A percentile compares a stretch with the other conserved stretches of the same genome.
phyloP scores from a whole-genome alignment of 2,888 invertebrate species.

The Chymomyza procnemis region DNA sequence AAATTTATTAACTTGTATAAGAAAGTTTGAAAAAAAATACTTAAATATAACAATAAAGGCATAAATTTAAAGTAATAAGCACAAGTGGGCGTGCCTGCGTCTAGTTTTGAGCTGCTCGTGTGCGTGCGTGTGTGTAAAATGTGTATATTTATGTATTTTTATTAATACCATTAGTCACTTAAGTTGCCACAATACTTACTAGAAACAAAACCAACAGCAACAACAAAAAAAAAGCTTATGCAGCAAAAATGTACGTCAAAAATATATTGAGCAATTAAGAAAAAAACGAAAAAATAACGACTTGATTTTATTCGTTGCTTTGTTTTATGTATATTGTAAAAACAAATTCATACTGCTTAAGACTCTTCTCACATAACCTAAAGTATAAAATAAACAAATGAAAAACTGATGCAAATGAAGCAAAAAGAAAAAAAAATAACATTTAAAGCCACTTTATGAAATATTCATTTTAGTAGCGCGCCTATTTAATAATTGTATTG shows the following conservation, averaged over 20 bases:
- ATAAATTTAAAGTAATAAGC: slow-evolving; percentile 13
- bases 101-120: slow-evolving; percentile 30
- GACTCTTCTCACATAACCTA: slow-evolving; percentile 61
- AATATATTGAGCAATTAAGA: background rate
- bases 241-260: slow-evolving; percentile 17
- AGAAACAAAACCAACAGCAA: slow-evolving; percentile 31
- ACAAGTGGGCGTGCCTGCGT: slow-evolving; percentile 11
- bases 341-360: slow-evolving; percentile 43
- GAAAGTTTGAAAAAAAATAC: slow-evolving; percentile 3
- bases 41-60: slow-evolving; percentile 21
- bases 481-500: background rate
- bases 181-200: slow-evolving; percentile 69
- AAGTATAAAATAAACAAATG: slow-evolving; percentile 33
- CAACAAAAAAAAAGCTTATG: slow-evolving; percentile 20
- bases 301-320: slow-evolving; percentile 29
- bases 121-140: slow-evolving; percentile 11
- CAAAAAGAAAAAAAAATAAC: slow-evolving; percentile 30
- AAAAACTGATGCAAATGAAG: slow-evolving; percentile 22
- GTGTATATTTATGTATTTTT: slow-evolving; percentile 42
- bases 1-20: slow-evolving; percentile 31
- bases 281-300: slow-evolving; percentile 17
- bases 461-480: background rate
- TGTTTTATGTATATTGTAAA: slow-evolving; percentile 50
- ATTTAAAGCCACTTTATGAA: slow-evolving; percentile 45
- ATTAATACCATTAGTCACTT: slow-evolving; percentile 63